A percentile compares a stretch with the other conserved stretches of the same genome.
Evolutionary conservation across 2,113 vertebrate genomes (phyloP).

Genomic region (Mugil cephalus): DNA sequence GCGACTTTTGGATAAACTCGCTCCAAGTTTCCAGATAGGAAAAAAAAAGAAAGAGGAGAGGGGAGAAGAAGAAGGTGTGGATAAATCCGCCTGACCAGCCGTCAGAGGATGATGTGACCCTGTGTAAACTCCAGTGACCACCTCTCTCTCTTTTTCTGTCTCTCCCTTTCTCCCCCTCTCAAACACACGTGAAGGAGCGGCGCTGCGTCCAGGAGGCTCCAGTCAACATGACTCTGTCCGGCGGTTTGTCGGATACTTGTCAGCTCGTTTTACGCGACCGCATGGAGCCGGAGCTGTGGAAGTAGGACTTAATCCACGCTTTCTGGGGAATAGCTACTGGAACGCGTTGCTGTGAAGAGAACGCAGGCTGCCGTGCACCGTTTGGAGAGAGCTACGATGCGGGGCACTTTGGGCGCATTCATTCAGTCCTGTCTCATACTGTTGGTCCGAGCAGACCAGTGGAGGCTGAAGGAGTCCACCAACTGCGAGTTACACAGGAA

Average conservation of each 20-base stretch:
- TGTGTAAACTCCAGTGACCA: conserved; percentile 45
- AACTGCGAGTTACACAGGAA: conserved; percentile 83
- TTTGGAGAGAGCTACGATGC: conserved; percentile 78
- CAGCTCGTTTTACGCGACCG: conserved; percentile 55
- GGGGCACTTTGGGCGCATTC: conserved; percentile 78
- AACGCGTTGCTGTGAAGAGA: conserved; percentile 40
- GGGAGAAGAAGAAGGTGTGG: background rate
- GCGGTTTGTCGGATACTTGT: conserved; percentile 63
- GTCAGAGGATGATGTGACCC: conserved; percentile 54
- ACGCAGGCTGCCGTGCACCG: conserved; percentile 34
- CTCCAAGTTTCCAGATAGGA: background rate
- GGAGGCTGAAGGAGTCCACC: conserved; percentile 76
- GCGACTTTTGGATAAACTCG: conserved; percentile 15
- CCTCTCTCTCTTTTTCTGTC: conserved; percentile 6
- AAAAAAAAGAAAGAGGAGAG: background rate
- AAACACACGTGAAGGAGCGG: conserved; percentile 55
- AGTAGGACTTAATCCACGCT: conserved; percentile 28
- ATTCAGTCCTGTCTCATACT: conserved; percentile 81
- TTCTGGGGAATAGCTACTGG: conserved; percentile 27
- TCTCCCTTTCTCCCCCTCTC: conserved; percentile 6
- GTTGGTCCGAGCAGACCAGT: conserved; percentile 81
- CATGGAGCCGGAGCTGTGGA: conserved; percentile 56
- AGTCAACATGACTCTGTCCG: conserved; percentile 65
- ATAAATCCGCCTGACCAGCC: background rate
- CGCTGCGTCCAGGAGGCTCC: conserved; percentile 36